Base-by-base conservation (phyloP, 2,888 invertebrate genomes). In the Meandrusa payeni region DNA sequence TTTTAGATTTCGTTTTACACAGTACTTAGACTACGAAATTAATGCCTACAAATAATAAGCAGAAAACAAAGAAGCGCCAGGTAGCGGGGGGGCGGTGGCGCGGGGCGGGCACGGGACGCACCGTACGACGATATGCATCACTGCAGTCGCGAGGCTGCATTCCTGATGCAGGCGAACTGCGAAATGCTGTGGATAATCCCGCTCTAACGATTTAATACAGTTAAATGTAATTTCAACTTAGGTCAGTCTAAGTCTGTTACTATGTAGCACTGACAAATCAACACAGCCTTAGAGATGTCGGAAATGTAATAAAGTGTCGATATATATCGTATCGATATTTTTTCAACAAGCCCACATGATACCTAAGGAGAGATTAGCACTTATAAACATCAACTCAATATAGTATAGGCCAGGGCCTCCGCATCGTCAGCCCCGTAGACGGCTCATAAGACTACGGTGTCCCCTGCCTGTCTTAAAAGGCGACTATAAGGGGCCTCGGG, bases 71-170 rank as follows among this genome's bases (percentile, higher is more conserved):
- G 79, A 69, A 47, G 51, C 45, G 40, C 48, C 51, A 68, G 58
- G 68, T 67, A 67, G 71, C 65, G 62, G 60, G 65, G 48, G 51
- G 44, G 32, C 40, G 39, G 49, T 5, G 45, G 11, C 39, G 42
- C 52, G 53, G 41, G 54, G 51, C 44, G 47, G 52, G 17, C 9
- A 59, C 55, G 62, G 55, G 64, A 55, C 61, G 64, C 65, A 69
- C 73, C 72, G 72, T 72, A 78, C 75, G 71, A 73, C 78, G 85
- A 82, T 83, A 80, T 82, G 80, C 83, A 83, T 81, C 81, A 80
- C 77, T 71, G 79, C 81, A 80, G 78, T 80, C 80, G 79, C 75
- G 59, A 76, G 73, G 76, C 85, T 73, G 79, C 85, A 85, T 85
- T 85, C 85, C 83, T 70, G 61, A 56, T 65, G 65, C 66, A 64